Base-by-base conservation (phyloP, 2,888 invertebrate genomes). In the Dryomyza anilis region DNA sequence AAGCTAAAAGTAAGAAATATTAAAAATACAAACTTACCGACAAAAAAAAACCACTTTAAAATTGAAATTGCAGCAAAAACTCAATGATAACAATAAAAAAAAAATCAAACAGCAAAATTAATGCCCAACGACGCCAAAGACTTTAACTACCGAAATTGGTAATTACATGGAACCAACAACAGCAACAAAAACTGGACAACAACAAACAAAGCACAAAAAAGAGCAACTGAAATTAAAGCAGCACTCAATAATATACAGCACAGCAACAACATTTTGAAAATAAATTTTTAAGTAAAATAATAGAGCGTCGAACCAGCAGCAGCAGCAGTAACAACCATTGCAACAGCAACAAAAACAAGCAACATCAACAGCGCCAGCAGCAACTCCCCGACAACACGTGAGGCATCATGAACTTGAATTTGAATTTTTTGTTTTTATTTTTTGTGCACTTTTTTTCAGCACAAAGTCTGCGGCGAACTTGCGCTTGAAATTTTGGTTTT, bases 341-440 rank as follows among this genome's bases (percentile, higher is more conserved):
- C 33, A 56, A 21, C 45, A 36, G 16, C 39, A 36, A 3, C 27
- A 61, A n/a, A 23, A 33, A 5, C 50, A 21, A n/a, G 6, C 61
- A 36, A 19, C 61, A 30, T 30, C 50, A 60, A 21, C 46, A 50
- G 14, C 48, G 16, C 10, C 21, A 19, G 8, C 46, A 3, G 12
- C 59, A 23, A 48, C 14, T 10, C n/a, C n/a, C 29, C 68, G 33
- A 61, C 55, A 69, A 71, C 71, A 73, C 71, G 71, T 73, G 71
- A 70, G 67, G 68, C 68, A 70, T 73, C 72, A 72, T 72, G 73
- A 72, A 72, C 72, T 72, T 73, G 79, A 79, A 80, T 77, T 77
- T 78, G 78, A 75, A 76, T 76, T 48, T 58, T 70, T 77, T 73
- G 73, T 53, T n/a, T n/a, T n/a, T n/a, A n/a, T n/a, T n/a, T n/a